Evolutionary conservation across 2,888 invertebrate genomes (phyloP), one percentile per base, ranked within the genome.

Genomic region (Lampropteryx suffumata): DNA sequence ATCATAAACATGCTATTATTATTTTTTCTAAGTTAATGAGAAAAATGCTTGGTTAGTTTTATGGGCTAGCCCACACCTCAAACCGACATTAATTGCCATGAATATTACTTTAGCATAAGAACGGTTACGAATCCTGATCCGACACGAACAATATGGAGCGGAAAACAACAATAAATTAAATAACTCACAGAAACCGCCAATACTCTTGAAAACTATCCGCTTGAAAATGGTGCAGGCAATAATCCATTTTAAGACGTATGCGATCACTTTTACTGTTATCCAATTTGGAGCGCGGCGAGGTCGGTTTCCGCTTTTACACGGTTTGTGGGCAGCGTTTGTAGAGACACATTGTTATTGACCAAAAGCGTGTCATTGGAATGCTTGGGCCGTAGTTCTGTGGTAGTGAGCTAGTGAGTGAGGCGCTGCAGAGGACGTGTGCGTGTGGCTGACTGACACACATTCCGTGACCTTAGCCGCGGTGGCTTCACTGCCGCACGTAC

Each of bases 261-360:
- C 84, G 87, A 88, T 82, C 86, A 85, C 84, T 87, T 85, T 87
- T 88, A 88, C 88, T 89, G 87, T 87, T 89, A 88, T 86, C 83
- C 87, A 87, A 89, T 88, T 89, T 87, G 72, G 86, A 85, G 79
- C 86, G 80, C 79, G 75, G 75, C 75, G 75, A 76, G 73, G 73
- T 83, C 73, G 81, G 83, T 87, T 87, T 88, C 87, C 85, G 83
- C 86, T 86, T 86, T 88, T 88, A 84, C 83, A 86, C 80, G 82
- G 85, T 85, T 82, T 88, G 88, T 79, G 86, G 84, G 76, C 65
- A 66, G 64, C 48, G 50, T 45, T 44, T 39, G 62, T 73, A 69
- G 65, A 76, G 78, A 73, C 76, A 74, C 74, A 84, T 85, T 85
- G 84, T 84, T 80, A 82, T 79, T 77, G 76, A 66, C 71, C 73